Evolutionary conservation across 2,888 invertebrate genomes (phyloP).

Genomic region (Melieria picta): DNA sequence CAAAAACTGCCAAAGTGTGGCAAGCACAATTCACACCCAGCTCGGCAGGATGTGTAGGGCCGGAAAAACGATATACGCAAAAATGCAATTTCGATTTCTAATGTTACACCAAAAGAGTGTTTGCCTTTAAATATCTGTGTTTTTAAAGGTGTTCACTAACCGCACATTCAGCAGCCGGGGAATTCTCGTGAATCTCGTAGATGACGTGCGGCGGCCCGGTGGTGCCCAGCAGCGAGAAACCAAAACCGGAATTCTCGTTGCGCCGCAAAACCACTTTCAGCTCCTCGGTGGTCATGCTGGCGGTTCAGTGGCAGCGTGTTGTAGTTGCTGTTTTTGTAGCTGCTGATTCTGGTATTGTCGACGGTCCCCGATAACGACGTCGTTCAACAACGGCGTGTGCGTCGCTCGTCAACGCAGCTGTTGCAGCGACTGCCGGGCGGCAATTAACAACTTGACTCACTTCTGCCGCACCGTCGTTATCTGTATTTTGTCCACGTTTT

Average conservation of each 20-base stretch:
- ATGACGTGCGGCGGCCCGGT: slow-evolving; percentile 93
- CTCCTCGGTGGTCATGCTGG: slow-evolving; percentile 81
- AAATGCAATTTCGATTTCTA: neutral
- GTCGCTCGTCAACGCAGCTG: neutral
- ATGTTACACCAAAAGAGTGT: too few relatives aligned
- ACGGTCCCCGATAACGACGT: neutral
- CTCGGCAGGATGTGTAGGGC: neutral
- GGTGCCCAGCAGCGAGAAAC: slow-evolving; percentile 90
- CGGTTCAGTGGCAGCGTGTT: slow-evolving; percentile 12
- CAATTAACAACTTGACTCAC: neutral
- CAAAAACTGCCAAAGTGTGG: neutral
- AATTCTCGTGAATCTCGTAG: slow-evolving; percentile 92
- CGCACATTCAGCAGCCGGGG: slow-evolving; percentile 86
- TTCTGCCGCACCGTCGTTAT: neutral
- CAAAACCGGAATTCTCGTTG: slow-evolving; percentile 88
- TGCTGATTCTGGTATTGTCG: neutral
- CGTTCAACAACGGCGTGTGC: neutral
- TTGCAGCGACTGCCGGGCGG: neutral
- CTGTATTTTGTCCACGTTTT: slow-evolving; percentile 23
- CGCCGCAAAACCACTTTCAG: slow-evolving; percentile 87
- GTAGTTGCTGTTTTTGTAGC: neutral
- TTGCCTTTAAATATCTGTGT: slow-evolving; percentile 4
- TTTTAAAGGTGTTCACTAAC: slow-evolving; percentile 51
- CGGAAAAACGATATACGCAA: neutral
- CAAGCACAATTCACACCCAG: neutral